These are phyloP conservation scores for Stenodema calcarata DNA, from an alignment of 2,888 invertebrate genomes.

Conservation along the genomic window DNA sequence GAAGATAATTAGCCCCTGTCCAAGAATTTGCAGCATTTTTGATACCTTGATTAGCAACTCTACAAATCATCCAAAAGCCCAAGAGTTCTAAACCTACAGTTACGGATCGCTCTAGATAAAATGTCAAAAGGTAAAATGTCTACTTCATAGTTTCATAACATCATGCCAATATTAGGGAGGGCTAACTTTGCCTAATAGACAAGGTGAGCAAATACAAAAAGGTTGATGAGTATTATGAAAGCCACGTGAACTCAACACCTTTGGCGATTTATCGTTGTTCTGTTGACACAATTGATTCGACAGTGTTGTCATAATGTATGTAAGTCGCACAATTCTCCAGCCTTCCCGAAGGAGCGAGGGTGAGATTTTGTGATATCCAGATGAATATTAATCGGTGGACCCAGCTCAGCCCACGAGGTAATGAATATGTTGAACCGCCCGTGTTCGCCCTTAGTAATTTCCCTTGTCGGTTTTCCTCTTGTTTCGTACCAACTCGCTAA, in stretches of 20 bases:
- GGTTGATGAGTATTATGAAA: no score
- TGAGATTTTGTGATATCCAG: neutral
- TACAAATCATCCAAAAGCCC: no score
- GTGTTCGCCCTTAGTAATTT: neutral
- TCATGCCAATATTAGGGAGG: no score
- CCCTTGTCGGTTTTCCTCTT: neutral
- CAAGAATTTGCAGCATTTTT: no score
- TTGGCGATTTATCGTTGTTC: neutral
- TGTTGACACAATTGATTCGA: neutral
- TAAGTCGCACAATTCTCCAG: neutral
- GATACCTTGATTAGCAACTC: no score
- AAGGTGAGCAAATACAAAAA: no score
- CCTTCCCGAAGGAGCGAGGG: neutral
- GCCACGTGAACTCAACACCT: neutral
- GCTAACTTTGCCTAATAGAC: no score
- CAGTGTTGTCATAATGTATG: neutral
- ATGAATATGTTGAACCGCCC: neutral
- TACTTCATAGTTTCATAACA: no score
- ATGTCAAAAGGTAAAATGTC: no score
- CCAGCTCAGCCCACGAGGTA: neutral
- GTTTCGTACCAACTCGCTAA: neutral
- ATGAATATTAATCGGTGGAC: neutral
- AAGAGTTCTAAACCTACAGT: no score
- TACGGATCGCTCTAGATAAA: no score
- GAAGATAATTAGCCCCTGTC: no score